Conservation (phyloP, 2,888 invertebrate species). For the Watsonalla cultraria region DNA sequence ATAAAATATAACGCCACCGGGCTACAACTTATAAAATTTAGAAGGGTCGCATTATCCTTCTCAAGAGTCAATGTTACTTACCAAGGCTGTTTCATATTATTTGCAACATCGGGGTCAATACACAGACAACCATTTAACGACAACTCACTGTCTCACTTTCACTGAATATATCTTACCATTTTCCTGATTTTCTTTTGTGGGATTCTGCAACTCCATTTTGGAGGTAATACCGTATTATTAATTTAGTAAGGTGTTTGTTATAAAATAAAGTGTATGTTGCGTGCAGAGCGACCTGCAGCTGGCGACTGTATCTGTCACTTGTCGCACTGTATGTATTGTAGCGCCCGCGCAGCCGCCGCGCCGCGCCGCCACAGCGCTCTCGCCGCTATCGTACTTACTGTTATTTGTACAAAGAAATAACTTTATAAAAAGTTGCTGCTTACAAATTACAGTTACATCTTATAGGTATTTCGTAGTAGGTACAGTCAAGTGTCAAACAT, state of each 20-base stretch:
- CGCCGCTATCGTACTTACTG: neutral
- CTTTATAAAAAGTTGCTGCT: slow-evolving; percentile 5
- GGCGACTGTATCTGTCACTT: slow-evolving; percentile 1
- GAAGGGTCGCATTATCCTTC: neutral
- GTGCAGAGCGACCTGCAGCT: slow-evolving; percentile 1
- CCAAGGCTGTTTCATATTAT: slow-evolving; percentile 9
- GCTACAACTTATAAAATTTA: neutral
- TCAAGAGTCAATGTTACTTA: slow-evolving; percentile 12
- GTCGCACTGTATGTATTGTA: neutral
- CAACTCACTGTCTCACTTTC: slow-evolving; percentile 6
- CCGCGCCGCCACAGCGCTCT: neutral
- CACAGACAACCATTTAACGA: neutral
- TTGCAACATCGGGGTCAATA: slow-evolving; percentile 13
- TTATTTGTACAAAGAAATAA: slow-evolving; percentile 1
- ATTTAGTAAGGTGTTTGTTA: neutral
- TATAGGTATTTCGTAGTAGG: too few relatives aligned
- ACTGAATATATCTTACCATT: slow-evolving; percentile 8
- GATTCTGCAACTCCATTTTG: neutral
- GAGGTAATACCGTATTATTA: neutral
- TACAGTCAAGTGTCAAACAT: too few relatives aligned
- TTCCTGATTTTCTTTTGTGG: slow-evolving; percentile 5
- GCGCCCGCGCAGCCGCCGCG: neutral
- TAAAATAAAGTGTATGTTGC: neutral
- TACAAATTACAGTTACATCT: too few relatives aligned
- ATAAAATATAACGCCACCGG: neutral